These are phyloP conservation scores for Penaeus indicus DNA, from an alignment of 1,140 invertebrate genomes.

Conservation along the genomic window DNA sequence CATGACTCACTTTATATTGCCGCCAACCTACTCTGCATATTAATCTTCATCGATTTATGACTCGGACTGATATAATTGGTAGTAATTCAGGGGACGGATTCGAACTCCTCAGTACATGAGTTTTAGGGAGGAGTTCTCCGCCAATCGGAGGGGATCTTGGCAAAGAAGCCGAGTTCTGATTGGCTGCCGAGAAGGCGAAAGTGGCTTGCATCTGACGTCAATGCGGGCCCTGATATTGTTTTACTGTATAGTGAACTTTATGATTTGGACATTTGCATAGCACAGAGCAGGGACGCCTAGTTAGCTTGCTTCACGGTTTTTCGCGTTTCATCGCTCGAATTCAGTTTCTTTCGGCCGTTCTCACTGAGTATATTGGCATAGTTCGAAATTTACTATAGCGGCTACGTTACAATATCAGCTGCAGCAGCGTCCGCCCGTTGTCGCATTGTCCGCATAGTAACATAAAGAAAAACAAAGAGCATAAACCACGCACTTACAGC, in stretches of 20 bases:
- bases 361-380: not conserved
- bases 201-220: not conserved
- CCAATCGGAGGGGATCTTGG: constrained; percentile 28
- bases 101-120: not conserved
- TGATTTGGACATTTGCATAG: constrained; percentile 59
- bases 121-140: not conserved
- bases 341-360: constrained; percentile 15
- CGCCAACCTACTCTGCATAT: constrained; percentile 53
- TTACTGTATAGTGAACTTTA: constrained; percentile 58
- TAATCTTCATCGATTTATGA: constrained; percentile 62
- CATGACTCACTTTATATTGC: constrained; percentile 43
- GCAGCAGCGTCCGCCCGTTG: too few relatives aligned
- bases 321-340: not conserved
- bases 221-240: constrained; percentile 50
- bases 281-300: constrained; percentile 47
- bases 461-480: too few relatives aligned
- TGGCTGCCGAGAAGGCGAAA: constrained; percentile 10
- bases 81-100: constrained; percentile 48
- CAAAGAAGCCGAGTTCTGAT: constrained; percentile 12
- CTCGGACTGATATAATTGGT: constrained; percentile 52
- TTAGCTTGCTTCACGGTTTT: constrained; percentile 15
- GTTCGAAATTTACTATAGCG: too few relatives aligned
- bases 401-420: too few relatives aligned
- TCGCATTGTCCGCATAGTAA: too few relatives aligned
- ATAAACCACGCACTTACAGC: too few relatives aligned